phyloP scores from a whole-genome alignment of 2,113 vertebrate genomes.

The Opisthocomus hoazin region DNA sequence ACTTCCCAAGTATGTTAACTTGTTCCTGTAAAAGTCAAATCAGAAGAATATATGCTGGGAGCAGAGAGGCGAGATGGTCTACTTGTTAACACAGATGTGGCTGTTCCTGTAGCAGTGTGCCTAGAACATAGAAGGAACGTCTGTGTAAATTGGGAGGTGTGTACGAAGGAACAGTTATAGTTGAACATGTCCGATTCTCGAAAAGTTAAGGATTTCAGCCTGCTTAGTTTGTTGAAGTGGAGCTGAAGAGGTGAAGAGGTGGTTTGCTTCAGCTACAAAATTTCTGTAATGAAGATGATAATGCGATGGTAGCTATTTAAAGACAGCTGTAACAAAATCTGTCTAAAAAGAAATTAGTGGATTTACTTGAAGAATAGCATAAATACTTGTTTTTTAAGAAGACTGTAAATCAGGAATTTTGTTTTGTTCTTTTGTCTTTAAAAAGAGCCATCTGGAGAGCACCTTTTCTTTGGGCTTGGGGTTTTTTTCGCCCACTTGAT shows the following conservation, averaged over 20 bases:
- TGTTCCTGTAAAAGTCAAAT: not conserved
- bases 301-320: not conserved
- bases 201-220: not conserved
- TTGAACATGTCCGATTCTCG: fast-evolving
- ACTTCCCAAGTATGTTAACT: not conserved
- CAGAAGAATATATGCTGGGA: not conserved
- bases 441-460: not conserved
- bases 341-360: not conserved
- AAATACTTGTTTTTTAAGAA: not conserved
- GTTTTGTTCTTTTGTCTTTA: not conserved
- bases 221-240: not conserved
- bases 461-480: not conserved
- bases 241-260: not conserved
- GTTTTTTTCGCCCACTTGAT: not conserved
- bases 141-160: not conserved
- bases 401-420: not conserved
- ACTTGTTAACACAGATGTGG: not conserved
- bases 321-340: not conserved
- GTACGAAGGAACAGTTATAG: not conserved
- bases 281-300: not conserved
- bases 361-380: not conserved
- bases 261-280: not conserved
- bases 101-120: not conserved
- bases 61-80: not conserved
- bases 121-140: not conserved